Evolutionary conservation across 2,888 invertebrate species (phyloP), one percentile per base, ranked within the genome.

Genomic region (Tenthredo distinguenda): DNA sequence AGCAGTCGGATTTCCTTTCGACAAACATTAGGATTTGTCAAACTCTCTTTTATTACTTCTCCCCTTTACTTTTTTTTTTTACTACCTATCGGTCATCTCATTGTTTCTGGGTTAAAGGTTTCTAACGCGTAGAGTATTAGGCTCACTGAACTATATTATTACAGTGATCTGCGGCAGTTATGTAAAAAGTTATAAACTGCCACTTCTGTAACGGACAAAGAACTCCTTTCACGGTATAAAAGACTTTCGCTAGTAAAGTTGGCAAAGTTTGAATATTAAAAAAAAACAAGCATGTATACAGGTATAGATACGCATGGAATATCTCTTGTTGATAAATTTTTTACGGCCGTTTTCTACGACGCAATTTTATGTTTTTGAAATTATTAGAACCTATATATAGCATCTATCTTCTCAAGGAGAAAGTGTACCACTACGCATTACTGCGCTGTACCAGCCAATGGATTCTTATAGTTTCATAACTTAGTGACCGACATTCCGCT

Each of bases 391-490:
- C 47, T 81, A 40, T 62, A 62, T 34, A 37, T 37, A 37, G 40
- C n/a, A 40, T 81, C 81, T 40, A 81, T 81, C 81, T 81, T 81
- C 81, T 81, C 37, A 40, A 62, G 81, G 81, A 81, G 81, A 81
- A 81, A 81, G 81, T 81, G 81, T 62, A 77, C 77, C 77, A 77
- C 77, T 58, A 81, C 37, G 58, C 81, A 81, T 81, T 81, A 62
- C 58, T 21, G 62, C 79, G 50, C 40, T 81, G 47, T 83, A 84
- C 86, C 88, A 86, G 88, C 87, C 88, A 91, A 91, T 91, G 90
- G 91, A 92, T 91, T 90, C 92, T 88, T 91, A 89, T 89, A 91
- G 90, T 92, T 92, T 92, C 92, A 91, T 92, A 92, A 92, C 92
- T 91, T 89, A 90, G 88, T 91, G 91, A 91, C 92, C 92, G 92